Percentiles rank a stretch among this genome's conserved stretches.
These are phyloP conservation scores for Pseudocheirus occidentalis DNA, from an alignment of 2,797 vertebrate species.

Conservation along the genomic window DNA sequence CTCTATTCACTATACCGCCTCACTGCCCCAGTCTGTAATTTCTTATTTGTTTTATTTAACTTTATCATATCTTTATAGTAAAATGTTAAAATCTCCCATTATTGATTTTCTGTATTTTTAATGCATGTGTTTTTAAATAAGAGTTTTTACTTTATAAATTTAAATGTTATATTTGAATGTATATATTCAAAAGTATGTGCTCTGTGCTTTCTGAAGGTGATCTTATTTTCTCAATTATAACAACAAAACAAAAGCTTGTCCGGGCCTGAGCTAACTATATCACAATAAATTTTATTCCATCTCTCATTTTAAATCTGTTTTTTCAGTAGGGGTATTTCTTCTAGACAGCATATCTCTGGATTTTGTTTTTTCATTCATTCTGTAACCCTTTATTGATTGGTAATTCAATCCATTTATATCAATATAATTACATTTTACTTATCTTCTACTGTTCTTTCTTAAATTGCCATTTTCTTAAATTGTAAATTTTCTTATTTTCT, in stretches of 20 bases:
- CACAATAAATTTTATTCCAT: not conserved
- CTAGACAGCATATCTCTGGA: not conserved
- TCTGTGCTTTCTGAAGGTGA: not conserved
- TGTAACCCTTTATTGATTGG: not conserved
- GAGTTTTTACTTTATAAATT: not conserved
- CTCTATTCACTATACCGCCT: too few relatives aligned
- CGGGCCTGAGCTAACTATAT: not conserved
- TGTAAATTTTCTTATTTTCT: not conserved
- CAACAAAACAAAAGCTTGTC: not conserved
- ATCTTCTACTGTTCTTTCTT: not conserved
- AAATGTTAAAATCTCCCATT: not conserved
- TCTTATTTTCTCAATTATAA: not conserved
- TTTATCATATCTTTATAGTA: not conserved
- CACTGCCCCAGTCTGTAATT: not conserved
- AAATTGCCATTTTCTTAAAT: not conserved
- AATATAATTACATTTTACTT: not conserved
- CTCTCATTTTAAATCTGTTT: not conserved
- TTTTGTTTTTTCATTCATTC: not conserved
- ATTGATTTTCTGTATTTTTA: not conserved
- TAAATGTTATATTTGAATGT: not conserved
- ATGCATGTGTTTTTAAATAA: not conserved
- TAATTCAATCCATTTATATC: not conserved
- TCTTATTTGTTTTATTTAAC: not conserved
- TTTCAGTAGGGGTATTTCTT: not conserved
- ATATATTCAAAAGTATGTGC: not conserved